These are phyloP conservation scores for Prunella strophiata DNA, from an alignment of 2,797 vertebrate species.

Conservation along the genomic window DNA sequence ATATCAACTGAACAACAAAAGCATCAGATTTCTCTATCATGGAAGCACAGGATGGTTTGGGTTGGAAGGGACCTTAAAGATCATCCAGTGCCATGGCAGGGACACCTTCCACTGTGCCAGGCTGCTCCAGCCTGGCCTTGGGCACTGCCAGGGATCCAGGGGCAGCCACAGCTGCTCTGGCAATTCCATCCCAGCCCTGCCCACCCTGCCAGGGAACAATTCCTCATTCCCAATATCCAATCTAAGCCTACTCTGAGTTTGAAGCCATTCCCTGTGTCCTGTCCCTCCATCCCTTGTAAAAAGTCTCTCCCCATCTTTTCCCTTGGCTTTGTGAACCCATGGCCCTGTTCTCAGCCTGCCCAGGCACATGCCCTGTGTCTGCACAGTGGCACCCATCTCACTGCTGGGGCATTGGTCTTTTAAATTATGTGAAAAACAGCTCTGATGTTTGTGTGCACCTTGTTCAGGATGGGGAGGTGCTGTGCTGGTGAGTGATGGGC, in stretches of 20 bases:
- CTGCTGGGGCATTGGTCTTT: neutral
- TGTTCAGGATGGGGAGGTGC: neutral
- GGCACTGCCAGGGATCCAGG: neutral
- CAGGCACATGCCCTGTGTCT: neutral
- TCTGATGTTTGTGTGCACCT: neutral
- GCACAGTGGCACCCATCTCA: neutral
- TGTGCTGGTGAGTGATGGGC: neutral
- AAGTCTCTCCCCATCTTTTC: neutral
- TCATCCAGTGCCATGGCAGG: rapidly evolving
- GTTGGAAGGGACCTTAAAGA: rapidly evolving
- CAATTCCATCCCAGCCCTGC: neutral
- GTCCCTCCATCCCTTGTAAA: neutral
- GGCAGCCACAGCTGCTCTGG: too few relatives aligned
- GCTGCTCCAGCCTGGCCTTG: neutral
- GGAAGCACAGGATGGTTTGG: neutral
- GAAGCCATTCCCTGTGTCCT: neutral
- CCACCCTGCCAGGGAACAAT: rapidly evolving
- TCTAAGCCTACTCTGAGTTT: neutral
- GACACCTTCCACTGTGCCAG: neutral
- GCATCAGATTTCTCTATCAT: neutral
- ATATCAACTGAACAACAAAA: neutral
- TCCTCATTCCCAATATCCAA: rapidly evolving
- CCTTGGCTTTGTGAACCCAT: neutral
- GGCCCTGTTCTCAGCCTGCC: neutral
- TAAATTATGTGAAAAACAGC: neutral